Base-by-base conservation (phyloP, 2,113 vertebrate species). In the Haemorhous mexicanus region DNA sequence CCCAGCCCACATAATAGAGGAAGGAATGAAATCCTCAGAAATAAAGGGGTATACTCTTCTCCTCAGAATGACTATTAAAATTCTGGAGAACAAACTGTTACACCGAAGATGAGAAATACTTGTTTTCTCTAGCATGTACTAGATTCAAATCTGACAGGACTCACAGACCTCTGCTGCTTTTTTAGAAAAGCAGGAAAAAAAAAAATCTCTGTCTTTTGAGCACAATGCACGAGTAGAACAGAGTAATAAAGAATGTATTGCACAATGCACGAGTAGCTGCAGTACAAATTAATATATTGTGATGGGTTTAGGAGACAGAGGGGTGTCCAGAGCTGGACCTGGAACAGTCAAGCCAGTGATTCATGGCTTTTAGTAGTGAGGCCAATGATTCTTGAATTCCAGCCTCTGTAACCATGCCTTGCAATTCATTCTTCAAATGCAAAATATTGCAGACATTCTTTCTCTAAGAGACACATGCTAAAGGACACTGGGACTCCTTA, bases 271-370 rank as follows among this genome's bases (percentile, higher is more conserved):
- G 64, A 92, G 80, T 67, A 92, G 83, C 80, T 93, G 55, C 84
- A 87, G 83, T 55, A 84, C 33, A 67, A 81, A 90, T 86, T 66
- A 94, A 93, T 88, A 80, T 81, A 94, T 75, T 94, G 61, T 58
- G 43, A 74, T 50, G 72, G 37, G 16, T 89, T 89, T 89, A 91
- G 64, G 76, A 84, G 73, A 75, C 77, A 94, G 86, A 93, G 27
- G 72, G 72, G 33, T 74, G 47, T 75, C 69, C 66, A 75, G 84
- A 92, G 66, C 39, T 94, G 93, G 84, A 84, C 44, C 47, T 81
- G 84, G 77, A 95, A 93, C 86, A 95, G 72, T 84, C 84, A 87
- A 75, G 39, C 37, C 64, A 72, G 52, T 94, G 91, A 94, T 96
- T 90, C 69, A 84, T 63, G 47, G 47, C 64, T 92, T 92, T 89